Percentiles rank a stretch among this genome's conserved stretches.
phyloP scores from a whole-genome alignment of 2,113 vertebrate species.

The Xenotilapia longispinis region DNA sequence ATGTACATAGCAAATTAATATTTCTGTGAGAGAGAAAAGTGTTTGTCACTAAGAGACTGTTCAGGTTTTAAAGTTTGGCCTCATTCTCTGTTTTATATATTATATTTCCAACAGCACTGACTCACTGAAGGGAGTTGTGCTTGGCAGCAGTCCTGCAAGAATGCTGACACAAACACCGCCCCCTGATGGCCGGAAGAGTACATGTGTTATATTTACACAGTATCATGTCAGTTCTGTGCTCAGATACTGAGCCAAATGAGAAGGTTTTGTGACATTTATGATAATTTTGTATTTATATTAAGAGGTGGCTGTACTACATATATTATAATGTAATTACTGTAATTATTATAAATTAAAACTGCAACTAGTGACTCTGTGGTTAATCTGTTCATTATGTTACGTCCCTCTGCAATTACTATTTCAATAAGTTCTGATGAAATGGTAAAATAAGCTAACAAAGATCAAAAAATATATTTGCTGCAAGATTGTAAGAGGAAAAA shows the following conservation, averaged over 20 bases:
- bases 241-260: neutral
- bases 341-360: neutral
- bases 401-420: neutral
- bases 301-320: neutral
- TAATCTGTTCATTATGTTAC: neutral
- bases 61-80: neutral
- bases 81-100: neutral
- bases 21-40: neutral
- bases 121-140: neutral
- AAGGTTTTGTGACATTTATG: neutral
- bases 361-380: neutral
- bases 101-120: neutral
- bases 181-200: slow-evolving; percentile 23
- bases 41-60: neutral
- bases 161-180: slow-evolving; percentile 13
- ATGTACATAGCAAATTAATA: neutral
- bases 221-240: neutral
- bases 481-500: neutral
- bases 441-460: neutral
- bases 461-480: neutral
- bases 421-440: neutral
- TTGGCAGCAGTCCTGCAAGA: neutral
- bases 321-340: neutral
- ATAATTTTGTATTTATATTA: neutral
- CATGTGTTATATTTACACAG: neutral